Percentiles rank a stretch among this genome's conserved stretches.
phyloP scores from a whole-genome alignment of 1,140 invertebrate species.

The Coboldia fuscipes region DNA sequence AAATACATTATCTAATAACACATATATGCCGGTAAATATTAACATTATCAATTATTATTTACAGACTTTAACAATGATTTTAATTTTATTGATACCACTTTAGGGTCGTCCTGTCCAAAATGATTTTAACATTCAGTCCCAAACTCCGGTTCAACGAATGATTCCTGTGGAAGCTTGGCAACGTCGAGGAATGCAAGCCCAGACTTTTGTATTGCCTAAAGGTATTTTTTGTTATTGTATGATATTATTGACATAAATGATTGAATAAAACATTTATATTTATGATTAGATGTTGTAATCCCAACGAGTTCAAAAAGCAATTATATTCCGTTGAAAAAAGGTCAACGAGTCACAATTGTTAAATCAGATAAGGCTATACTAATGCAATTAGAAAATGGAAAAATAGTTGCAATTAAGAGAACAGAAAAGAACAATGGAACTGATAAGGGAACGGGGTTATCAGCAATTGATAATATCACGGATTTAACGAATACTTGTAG shows the following conservation, averaged over 20 bases:
- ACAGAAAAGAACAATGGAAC: constrained; percentile 53
- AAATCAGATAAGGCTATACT: constrained; percentile 91
- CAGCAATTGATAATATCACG: constrained; percentile 8
- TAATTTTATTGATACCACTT: no score
- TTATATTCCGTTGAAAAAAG: constrained; percentile 74
- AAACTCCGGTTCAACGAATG: constrained; percentile 37
- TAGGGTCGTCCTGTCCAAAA: constrained; percentile 27
- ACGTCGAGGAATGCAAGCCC: constrained; percentile 79
- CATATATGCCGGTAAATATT: not conserved
- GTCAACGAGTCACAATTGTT: constrained; percentile 80
- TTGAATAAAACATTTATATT: not conserved
- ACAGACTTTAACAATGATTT: no score
- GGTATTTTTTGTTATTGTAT: constrained; percentile 23
- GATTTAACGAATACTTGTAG: not conserved
- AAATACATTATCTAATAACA: no score
- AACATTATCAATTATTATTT: no score
- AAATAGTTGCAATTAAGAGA: constrained; percentile 93
- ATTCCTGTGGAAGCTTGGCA: constrained; percentile 76
- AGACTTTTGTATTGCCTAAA: constrained; percentile 77
- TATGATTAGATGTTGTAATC: constrained; percentile 76
- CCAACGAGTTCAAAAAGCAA: constrained; percentile 73
- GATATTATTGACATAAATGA: not conserved
- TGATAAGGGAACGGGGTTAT: constrained; percentile 35
- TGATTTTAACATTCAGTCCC: constrained; percentile 19
- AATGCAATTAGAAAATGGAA: constrained; percentile 85